phyloP scores from a whole-genome alignment of 2,888 invertebrate genomes.

The Rhagophthalmus giganteus region DNA sequence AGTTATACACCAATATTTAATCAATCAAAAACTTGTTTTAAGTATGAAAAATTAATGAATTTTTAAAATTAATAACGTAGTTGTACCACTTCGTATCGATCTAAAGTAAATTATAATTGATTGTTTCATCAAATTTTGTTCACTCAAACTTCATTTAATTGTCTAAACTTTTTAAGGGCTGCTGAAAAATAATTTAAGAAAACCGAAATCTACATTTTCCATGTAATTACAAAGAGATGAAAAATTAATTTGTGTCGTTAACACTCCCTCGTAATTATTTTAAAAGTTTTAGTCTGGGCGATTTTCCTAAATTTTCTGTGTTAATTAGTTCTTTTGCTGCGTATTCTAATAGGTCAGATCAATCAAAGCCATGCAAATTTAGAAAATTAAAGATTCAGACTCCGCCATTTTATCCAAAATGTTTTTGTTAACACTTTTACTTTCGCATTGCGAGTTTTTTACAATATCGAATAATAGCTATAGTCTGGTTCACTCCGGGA shows the following conservation, averaged over 20 bases:
- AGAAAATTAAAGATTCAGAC: conserved; percentile 46
- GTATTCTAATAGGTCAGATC: conserved; percentile 31
- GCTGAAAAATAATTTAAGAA: conserved; percentile 14
- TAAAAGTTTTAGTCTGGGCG: conserved; percentile 17
- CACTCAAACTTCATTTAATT: conserved; percentile 3
- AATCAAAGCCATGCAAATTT: conserved; percentile 45
- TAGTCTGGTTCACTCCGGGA: no score
- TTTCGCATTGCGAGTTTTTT: no score
- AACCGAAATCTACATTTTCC: conserved; percentile 13
- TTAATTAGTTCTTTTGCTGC: conserved; percentile 20
- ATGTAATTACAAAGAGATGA: conserved; percentile 24
- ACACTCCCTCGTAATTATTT: conserved; percentile 23
- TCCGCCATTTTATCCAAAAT: no score
- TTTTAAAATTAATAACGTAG: no score
- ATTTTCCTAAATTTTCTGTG: no score
- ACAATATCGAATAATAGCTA: no score
- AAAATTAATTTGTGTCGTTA: conserved; percentile 33
- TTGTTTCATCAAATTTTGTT: conserved; percentile 1
- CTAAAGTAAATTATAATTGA: conserved; percentile 12
- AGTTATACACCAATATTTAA: no score
- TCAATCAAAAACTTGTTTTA: no score
- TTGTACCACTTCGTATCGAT: no score
- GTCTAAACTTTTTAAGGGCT: conserved; percentile 9
- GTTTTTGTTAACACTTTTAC: no score
- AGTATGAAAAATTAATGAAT: no score